These are phyloP conservation scores for Habroteleia sp. DNA, from an alignment of 2,888 invertebrate genomes.

Conservation along the genomic window DNA sequence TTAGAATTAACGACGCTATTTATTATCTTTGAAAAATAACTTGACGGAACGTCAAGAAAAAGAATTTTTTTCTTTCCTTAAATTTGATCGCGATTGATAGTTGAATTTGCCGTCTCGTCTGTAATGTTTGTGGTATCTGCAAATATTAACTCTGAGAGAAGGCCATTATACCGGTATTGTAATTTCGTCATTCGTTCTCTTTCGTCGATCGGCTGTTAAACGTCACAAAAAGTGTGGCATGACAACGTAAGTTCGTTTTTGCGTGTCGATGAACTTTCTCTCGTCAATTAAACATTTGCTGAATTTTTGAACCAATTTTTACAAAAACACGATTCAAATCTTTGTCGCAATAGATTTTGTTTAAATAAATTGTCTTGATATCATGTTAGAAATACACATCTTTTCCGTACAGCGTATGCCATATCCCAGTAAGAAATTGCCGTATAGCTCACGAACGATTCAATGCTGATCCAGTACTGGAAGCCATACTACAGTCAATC, in stretches of 20 bases:
- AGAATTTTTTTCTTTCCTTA: too few relatives aligned
- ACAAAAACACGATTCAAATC: too few relatives aligned
- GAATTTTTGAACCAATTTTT: too few relatives aligned
- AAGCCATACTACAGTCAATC: too few relatives aligned
- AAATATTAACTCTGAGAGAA: conserved; percentile 20
- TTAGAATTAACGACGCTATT: conserved; percentile 22
- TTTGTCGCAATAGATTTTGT: too few relatives aligned
- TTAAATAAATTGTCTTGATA: too few relatives aligned
- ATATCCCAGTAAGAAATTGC: too few relatives aligned
- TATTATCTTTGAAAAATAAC: conserved; percentile 5
- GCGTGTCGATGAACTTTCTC: conserved; percentile 30
- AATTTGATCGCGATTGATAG: conserved; percentile 5
- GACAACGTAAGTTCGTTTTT: conserved; percentile 19
- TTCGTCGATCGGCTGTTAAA: conserved; percentile 22
- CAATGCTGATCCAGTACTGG: too few relatives aligned
- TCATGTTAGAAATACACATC: too few relatives aligned
- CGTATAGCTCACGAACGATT: too few relatives aligned
- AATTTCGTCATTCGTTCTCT: conserved; percentile 24
- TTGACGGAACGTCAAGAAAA: not conserved
- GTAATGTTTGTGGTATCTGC: not conserved
- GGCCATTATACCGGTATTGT: conserved; percentile 17
- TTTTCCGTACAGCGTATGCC: too few relatives aligned
- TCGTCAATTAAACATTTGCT: conserved; percentile 5
- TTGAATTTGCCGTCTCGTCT: not conserved
- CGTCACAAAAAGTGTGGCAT: conserved; percentile 8